These are phyloP conservation scores for Sabatieria punctata DNA, from an alignment of 2,888 invertebrate species.

Conservation along the genomic window DNA sequence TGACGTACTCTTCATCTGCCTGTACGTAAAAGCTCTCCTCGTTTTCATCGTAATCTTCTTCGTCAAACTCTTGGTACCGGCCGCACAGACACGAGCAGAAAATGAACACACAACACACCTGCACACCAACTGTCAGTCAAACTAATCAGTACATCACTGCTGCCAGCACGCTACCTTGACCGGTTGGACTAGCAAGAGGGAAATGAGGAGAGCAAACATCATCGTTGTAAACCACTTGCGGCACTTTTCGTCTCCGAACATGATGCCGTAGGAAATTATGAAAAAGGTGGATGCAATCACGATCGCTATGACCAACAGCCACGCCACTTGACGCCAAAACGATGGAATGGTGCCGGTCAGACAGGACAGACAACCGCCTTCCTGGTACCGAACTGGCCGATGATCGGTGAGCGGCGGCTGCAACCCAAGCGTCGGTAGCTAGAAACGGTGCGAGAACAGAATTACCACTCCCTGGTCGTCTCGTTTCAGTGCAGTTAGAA, in stretches of 20 bases:
- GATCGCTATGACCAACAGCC: constrained; percentile 34
- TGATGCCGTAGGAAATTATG: constrained; percentile 37
- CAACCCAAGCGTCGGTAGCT: too few species aligned
- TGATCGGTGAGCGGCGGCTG: too few species aligned
- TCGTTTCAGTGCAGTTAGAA: constrained; percentile 23
- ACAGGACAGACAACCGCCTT: too few species aligned
- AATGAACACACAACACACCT: constrained; percentile 32
- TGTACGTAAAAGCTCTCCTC: constrained; percentile 26
- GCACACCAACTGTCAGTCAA: too few species aligned
- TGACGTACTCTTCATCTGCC: constrained; percentile 26
- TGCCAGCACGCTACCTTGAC: too few species aligned
- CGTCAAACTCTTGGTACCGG: constrained; percentile 25
- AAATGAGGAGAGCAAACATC: constrained; percentile 36
- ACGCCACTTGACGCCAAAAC: constrained; percentile 32
- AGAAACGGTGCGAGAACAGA: too few species aligned
- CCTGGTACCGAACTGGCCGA: too few species aligned
- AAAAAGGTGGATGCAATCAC: constrained; percentile 33
- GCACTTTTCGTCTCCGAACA: constrained; percentile 37
- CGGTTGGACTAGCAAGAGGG: constrained; percentile 38
- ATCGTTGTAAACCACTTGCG: constrained; percentile 39
- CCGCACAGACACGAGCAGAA: constrained; percentile 17
- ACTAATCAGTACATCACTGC: too few species aligned
- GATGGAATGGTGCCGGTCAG: too few species aligned
- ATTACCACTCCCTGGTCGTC: neutral
- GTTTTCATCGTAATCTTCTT: constrained; percentile 29